Conservation (phyloP, 2,888 invertebrate species). For the Dynastes maya region DNA sequence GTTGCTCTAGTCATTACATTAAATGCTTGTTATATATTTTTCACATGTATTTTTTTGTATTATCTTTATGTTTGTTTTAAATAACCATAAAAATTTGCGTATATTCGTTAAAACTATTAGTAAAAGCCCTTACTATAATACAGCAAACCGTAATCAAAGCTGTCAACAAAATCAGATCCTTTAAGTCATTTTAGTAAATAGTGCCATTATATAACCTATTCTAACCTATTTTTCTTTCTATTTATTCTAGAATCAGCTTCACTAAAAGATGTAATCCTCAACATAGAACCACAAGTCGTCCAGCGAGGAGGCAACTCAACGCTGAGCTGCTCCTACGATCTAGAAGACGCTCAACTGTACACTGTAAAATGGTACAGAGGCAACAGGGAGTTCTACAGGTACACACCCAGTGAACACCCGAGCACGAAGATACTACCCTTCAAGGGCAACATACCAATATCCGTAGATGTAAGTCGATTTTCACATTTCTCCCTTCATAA, state of each 20-base stretch:
- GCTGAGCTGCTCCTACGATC: slow-evolving; percentile 82
- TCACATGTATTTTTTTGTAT: too few relatives aligned
- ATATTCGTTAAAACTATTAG: too few relatives aligned
- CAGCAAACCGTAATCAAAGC: too few relatives aligned
- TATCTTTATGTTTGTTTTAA: too few relatives aligned
- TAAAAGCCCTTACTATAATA: too few relatives aligned
- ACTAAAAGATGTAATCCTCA: slow-evolving; percentile 80
- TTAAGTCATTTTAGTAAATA: too few relatives aligned
- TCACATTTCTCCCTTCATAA: background rate
- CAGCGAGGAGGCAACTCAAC: slow-evolving; percentile 81
- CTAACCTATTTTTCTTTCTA: background rate
- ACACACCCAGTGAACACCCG: slow-evolving; percentile 83
- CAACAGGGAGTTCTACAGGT: slow-evolving; percentile 87
- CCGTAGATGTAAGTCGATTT: slow-evolving; percentile 83
- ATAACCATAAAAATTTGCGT: too few relatives aligned
- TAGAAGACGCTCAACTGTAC: slow-evolving; percentile 84
- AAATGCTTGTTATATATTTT: too few relatives aligned
- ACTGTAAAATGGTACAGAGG: slow-evolving; percentile 92
- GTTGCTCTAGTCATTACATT: too few relatives aligned
- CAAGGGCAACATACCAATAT: slow-evolving; percentile 74
- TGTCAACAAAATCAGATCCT: too few relatives aligned
- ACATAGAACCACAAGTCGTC: slow-evolving; percentile 81
- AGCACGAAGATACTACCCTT: slow-evolving; percentile 82
- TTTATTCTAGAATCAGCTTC: slow-evolving; percentile 75
- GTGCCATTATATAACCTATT: background rate